Percentiles rank a stretch among this genome's conserved stretches.
These are phyloP conservation scores for Selenia dentaria DNA, from an alignment of 2,888 invertebrate genomes.

Conservation along the genomic window DNA sequence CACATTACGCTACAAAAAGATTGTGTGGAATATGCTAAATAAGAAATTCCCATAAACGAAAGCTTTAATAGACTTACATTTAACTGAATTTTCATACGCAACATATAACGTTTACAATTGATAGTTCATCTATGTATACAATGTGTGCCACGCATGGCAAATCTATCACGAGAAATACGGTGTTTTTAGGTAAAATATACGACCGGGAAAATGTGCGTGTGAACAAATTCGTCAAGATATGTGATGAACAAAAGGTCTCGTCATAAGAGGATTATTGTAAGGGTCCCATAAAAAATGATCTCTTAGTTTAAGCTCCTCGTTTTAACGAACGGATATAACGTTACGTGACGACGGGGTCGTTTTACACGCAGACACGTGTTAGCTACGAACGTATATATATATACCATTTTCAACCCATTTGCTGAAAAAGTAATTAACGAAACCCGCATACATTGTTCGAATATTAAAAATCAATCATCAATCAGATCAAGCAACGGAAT, in stretches of 20 bases:
- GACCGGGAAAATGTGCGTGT: slow-evolving; percentile 15
- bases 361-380: not conserved
- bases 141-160: slow-evolving; percentile 15
- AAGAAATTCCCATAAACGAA: too few species aligned
- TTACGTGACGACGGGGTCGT: not conserved
- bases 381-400: not conserved
- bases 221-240: slow-evolving; percentile 19
- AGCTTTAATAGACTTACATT: too few species aligned
- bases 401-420: too few species aligned
- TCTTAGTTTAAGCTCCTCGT: slow-evolving; percentile 12
- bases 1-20: too few species aligned
- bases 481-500: too few species aligned
- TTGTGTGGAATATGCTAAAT: too few species aligned
- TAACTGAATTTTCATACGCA: not conserved
- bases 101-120: slow-evolving; percentile 4
- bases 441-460: too few species aligned
- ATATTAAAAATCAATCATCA: too few species aligned
- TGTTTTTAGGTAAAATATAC: slow-evolving; percentile 12
- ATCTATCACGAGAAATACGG: slow-evolving; percentile 5
- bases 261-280: slow-evolving; percentile 29
- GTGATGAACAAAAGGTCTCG: slow-evolving; percentile 22
- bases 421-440: too few species aligned
- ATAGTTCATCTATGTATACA: too few species aligned
- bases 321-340: slow-evolving; percentile 11
- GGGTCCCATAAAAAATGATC: slow-evolving; percentile 25